Base-by-base conservation (phyloP, 2,113 vertebrate genomes). In the Ptilorrhoa leucosticta region DNA sequence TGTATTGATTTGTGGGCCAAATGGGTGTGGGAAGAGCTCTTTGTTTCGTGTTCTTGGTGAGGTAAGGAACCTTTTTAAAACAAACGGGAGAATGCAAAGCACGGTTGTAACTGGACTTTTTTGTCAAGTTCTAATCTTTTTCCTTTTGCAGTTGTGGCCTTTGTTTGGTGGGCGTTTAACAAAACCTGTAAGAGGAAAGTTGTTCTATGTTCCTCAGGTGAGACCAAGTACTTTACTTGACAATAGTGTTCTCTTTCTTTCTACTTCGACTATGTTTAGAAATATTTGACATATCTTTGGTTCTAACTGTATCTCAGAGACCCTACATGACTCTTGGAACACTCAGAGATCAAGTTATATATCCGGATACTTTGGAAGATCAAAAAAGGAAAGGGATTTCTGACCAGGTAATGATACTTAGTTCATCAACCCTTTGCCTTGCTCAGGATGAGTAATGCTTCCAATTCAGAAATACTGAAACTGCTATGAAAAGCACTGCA, bases 131-230 rank as follows among this genome's bases (percentile, higher is more conserved):
- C 84, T 35, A 76, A 72, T 22, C 21, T 45, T 56, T 69, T 44
- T 85, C 15, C 30, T 72, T 88, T 94, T 91, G 26, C 71, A 99
- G 99, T 93, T 99, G 81, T 99, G 99, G 99, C 99, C 99, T 82
- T 97, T 99, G 76, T 99, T 99, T 97, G 99, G 99, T 77, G 99
- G 99, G 33, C 93, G 97, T 66, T 97, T 99, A 95, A 99, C 99
- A 22, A 99, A 99, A 97, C 99, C 99, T 33, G 98, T 99, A 30
- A 98, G 99, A 96, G 99, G 99, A 64, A 99, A 99, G 86, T 98
- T 99, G 53, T 99, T 99, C 97, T 99, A 99, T 47, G 99, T 99
- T 94, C 99, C 99, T 50, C 99, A 99, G 99, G 99, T 99, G 97
- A 97, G 90, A 37, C 56, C 26, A 78, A 89, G 20, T 60, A 16